Evolutionary conservation across 1,140 invertebrate genomes (phyloP).

Genomic region (Anastrepha obliqua): DNA sequence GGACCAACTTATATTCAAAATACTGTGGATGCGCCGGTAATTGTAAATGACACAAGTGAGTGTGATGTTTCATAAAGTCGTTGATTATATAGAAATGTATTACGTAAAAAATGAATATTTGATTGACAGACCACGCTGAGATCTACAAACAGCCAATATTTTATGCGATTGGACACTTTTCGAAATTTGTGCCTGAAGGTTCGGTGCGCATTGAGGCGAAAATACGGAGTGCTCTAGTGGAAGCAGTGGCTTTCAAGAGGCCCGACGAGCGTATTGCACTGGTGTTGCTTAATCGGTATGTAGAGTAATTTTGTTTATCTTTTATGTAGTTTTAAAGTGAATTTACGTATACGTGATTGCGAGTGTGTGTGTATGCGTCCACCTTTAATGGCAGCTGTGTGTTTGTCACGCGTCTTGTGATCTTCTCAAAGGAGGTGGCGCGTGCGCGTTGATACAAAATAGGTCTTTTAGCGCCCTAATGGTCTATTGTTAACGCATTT

Average conservation of each 20-base stretch:
- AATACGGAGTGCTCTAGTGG: constrained; percentile 59
- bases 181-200: constrained; percentile 83
- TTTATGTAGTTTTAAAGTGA: background rate
- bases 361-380: background rate
- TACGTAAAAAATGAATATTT: constrained; percentile 59
- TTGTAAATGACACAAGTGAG: constrained; percentile 79
- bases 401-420: constrained; percentile 16
- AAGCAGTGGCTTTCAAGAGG: constrained; percentile 77
- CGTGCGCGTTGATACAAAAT: background rate
- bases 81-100: too few species aligned
- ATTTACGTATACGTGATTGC: background rate
- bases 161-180: constrained; percentile 91
- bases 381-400: background rate
- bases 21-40: constrained; percentile 85
- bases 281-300: constrained; percentile 81
- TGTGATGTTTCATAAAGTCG: background rate
- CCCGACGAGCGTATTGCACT: constrained; percentile 77
- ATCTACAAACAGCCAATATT: constrained; percentile 94
- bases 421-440: background rate
- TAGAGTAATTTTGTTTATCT: background rate
- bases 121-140: constrained; percentile 74
- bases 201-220: constrained; percentile 76
- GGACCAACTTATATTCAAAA: constrained; percentile 89
- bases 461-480: background rate
- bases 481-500: background rate